Evolutionary conservation across 2,797 vertebrate species (phyloP).

Genomic region (Synanceia verrucosa): DNA sequence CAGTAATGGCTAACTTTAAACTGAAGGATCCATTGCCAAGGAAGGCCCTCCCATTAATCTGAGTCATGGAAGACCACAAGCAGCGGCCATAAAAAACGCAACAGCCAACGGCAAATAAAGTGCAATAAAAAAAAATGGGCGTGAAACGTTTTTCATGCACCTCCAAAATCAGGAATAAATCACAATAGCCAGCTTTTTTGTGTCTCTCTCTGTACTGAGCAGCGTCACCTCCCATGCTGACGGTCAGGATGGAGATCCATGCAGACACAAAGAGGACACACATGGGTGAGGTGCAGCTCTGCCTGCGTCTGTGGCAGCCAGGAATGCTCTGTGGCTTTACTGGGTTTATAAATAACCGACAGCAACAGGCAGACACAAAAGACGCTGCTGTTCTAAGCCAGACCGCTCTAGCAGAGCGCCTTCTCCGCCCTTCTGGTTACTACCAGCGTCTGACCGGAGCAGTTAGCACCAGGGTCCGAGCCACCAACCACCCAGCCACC

Average conservation of each 20-base stretch:
- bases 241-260: neutral
- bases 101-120: constrained; percentile 45
- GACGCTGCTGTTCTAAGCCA: constrained; percentile 71
- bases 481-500: constrained; percentile 1
- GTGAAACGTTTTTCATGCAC: constrained; percentile 9
- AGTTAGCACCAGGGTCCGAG: constrained; percentile 28
- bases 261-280: constrained; percentile 76
- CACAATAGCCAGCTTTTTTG: constrained; percentile 6
- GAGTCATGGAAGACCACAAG: constrained; percentile 77
- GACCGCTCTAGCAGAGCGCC: constrained; percentile 30
- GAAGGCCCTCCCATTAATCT: constrained; percentile 60
- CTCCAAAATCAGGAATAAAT: neutral
- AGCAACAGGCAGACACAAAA: constrained; percentile 79
- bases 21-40: constrained; percentile 39
- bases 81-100: constrained; percentile 65
- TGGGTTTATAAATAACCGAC: constrained; percentile 81
- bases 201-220: neutral
- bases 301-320: constrained; percentile 57
- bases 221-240: constrained; percentile 23
- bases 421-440: constrained; percentile 43
- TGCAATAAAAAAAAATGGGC: constrained; percentile 10
- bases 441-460: constrained; percentile 36
- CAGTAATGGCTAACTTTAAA: constrained; percentile 63
- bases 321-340: constrained; percentile 78
- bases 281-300: constrained; percentile 67